Evolutionary conservation across 64 coral and sea anemone species (phyloP), one percentile per base, ranked within the genome.

Genomic region (Stylophora pistillata): DNA sequence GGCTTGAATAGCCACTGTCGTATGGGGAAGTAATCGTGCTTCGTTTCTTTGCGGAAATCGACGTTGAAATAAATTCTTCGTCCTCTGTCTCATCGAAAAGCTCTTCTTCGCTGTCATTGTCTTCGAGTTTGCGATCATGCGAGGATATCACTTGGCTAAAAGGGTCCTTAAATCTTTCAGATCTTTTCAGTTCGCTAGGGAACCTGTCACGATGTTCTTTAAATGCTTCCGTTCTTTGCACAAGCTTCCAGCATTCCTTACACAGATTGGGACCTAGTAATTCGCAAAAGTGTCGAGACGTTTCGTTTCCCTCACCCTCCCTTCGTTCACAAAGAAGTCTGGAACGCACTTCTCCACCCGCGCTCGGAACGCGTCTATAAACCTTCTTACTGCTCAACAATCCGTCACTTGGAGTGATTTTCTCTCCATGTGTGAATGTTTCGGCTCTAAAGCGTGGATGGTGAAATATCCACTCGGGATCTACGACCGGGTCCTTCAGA

Each of bases 251-350:
- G 60, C 95, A 97, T 56, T 97, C 91, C 57, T 89, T 87, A 58
- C 95, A 97, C 71, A 97, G 81, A 73, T 93, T 87, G 63, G 95
- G 91, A 16, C 95, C 91, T 57, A 97, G 91, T 58, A 97, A 72
- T 26, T 97, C 95, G 77, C 95, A 97, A 21, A 87, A 97, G 88
- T 97, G 91, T 54, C 91, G 66, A 31, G 87, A 86, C 17, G 89
- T 84, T 7, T 58, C 41, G 27, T 77, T 73, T 9, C 74, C 59
- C 21, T 78, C 27, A 76, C 54, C 63, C 9, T 83, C 23, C 54
- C 71, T 59, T 66, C 91, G 77, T 55, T 89, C 86, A 81, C 91
- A 93, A 16, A 76, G 52, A 14, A 73, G 15, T 55, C 14, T 68
- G 68, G 13, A 62, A 4, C 69, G 78, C 9, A 41, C 37, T 17